These are phyloP conservation scores for Chelonia mydas DNA, from an alignment of 2,797 vertebrate species.

Conservation along the genomic window DNA sequence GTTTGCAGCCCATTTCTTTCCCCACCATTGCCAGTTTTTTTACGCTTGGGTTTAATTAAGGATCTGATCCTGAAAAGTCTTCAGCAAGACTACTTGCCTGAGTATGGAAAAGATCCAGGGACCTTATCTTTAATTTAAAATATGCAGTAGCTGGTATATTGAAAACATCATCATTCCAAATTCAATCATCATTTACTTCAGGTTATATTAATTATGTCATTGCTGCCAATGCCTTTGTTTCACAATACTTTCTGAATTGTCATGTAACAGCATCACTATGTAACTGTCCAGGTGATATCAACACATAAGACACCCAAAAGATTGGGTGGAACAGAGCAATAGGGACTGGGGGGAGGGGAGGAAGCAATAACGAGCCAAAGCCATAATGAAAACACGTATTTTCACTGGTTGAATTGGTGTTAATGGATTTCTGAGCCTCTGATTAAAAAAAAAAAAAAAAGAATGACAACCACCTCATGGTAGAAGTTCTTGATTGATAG, in stretches of 20 bases:
- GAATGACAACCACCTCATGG: neutral
- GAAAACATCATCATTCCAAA: neutral
- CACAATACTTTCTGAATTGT: neutral
- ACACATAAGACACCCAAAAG: neutral
- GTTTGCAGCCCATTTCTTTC: neutral
- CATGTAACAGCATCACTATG: neutral
- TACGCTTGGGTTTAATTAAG: neutral
- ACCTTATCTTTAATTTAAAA: neutral
- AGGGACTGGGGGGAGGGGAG: rapidly evolving
- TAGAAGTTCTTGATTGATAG: neutral
- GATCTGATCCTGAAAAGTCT: rapidly evolving
- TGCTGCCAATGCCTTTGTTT: neutral
- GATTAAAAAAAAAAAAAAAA: neutral
- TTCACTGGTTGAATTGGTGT: neutral
- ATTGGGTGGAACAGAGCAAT: neutral
- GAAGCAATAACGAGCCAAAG: neutral
- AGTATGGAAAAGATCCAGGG: neutral
- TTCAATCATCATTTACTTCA: neutral
- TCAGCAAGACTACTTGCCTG: rapidly evolving
- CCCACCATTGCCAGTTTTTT: neutral
- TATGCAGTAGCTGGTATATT: neutral
- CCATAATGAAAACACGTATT: neutral
- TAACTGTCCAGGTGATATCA: neutral
- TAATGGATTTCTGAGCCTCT: neutral
- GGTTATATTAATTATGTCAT: neutral